A percentile compares a stretch with the other conserved stretches of the same genome.
These are phyloP conservation scores for Thunnus albacares DNA, from an alignment of 2,797 vertebrate species.

Conservation along the genomic window DNA sequence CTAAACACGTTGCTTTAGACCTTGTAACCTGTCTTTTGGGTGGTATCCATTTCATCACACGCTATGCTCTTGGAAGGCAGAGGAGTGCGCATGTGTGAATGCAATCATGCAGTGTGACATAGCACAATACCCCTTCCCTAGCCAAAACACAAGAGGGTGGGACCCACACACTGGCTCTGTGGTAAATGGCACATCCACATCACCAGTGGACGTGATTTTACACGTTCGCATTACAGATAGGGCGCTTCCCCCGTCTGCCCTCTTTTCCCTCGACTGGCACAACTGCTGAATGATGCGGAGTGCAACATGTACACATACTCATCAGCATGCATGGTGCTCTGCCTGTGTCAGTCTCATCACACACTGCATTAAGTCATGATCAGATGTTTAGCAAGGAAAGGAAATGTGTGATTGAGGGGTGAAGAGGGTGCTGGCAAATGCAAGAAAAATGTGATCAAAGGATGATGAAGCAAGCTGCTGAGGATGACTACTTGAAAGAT, in stretches of 20 bases:
- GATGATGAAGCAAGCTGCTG: not conserved
- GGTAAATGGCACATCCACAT: constrained; percentile 55
- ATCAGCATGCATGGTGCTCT: constrained; percentile 17
- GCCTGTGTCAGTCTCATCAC: not conserved
- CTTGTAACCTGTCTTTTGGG: constrained; percentile 56
- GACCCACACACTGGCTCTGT: constrained; percentile 52
- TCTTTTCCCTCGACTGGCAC: constrained; percentile 35
- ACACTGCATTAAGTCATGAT: constrained; percentile 29
- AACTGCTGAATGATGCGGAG: not conserved
- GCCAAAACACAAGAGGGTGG: constrained; percentile 82
- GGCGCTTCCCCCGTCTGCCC: constrained; percentile 30
- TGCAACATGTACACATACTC: constrained; percentile 2
- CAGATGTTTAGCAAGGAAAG: constrained; percentile 32
- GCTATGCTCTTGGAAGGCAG: constrained; percentile 48
- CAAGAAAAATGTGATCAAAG: not conserved
- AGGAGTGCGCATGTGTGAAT: constrained; percentile 10
- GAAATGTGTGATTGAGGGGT: not conserved
- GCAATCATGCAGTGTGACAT: constrained; percentile 44
- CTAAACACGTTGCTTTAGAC: constrained; percentile 36
- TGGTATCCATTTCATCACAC: constrained; percentile 64
- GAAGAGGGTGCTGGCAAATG: not conserved
- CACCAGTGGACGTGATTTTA: constrained; percentile 72
- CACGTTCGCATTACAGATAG: constrained; percentile 47
- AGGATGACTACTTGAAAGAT: not conserved
- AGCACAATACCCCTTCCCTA: constrained; percentile 71